Base-by-base conservation (phyloP, 2,797 vertebrate genomes). In the Dallia pectoralis region DNA sequence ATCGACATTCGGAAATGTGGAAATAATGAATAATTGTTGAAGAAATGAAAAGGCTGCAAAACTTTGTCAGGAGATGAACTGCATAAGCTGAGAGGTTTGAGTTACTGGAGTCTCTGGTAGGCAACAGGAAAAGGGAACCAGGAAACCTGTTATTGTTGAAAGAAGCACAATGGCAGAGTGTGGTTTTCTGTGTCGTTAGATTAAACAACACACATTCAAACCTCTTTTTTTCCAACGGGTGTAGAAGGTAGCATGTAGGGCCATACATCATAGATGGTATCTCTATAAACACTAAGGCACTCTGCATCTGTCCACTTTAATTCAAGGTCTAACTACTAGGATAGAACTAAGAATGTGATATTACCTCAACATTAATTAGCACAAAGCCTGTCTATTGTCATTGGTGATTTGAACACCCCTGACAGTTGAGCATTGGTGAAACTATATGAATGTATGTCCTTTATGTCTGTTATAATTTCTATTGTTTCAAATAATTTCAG, bases 131-230 rank as follows among this genome's bases (percentile, higher is more conserved):
- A 82, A 79, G 47, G 74, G 68, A 72, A 71, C 72, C 82, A 85
- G 83, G 86, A 90, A 86, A 81, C 64, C 53, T 69, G 71, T 79
- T 79, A 33, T 87, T 83, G 71, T 56, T 79, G 64, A 63, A 15
- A 74, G 66, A 73, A 67, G 66, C 62, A 77, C 76, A 77, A 76
- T 70, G 77, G 70, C 67, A 79, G 65, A 62, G 19, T 81, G 86
- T 77, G 85, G 86, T 77, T 87, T 87, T 91, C 79, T 87, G 89
- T 87, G 85, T 78, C 47, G 70, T 75, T 53, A 84, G 88, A 92
- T 90, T 90, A 90, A 36, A 30, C 25, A 36, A 16, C 40, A 53
- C 30, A 81, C 2, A 49, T 29, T 30, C 73, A 69, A 71, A 14
- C 19, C 32, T 0, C 44, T 62, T 18, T 12, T 4, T 12, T 12